Conservation (phyloP, 92 coral and sea anemone genomes). For the Ricordea florida region DNA sequence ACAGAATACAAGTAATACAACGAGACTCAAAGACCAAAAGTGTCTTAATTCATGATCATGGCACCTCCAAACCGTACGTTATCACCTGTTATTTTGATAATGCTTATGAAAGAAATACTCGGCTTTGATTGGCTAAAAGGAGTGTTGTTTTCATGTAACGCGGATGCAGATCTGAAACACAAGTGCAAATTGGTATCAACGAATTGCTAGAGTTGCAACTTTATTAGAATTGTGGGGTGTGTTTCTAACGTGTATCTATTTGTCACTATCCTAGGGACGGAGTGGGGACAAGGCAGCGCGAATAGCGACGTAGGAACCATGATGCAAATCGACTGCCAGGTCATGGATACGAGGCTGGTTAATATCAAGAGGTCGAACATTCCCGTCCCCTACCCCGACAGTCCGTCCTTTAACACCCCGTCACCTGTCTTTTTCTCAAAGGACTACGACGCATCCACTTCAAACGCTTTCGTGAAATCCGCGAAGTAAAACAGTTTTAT, state of each 20-base stretch:
- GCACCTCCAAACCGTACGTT: constrained; percentile 78
- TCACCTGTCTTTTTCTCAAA: no score
- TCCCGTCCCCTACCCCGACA: constrained; percentile 63
- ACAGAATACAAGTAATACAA: constrained; percentile 73
- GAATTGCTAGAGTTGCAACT: no score
- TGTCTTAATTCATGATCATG: constrained; percentile 81
- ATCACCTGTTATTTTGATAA: no score
- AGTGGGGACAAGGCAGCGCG: constrained; percentile 59
- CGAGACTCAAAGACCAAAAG: constrained; percentile 72
- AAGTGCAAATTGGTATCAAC: no score
- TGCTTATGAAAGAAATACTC: no score
- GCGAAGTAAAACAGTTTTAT: no score
- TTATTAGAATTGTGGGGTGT: no score
- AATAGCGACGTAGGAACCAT: constrained; percentile 73
- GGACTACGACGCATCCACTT: no score
- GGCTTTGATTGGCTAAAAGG: no score
- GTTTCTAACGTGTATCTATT: not conserved
- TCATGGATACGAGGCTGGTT: constrained; percentile 71
- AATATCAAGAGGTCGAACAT: constrained; percentile 79
- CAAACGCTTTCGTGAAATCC: no score
- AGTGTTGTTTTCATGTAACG: no score
- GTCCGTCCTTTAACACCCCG: constrained; percentile 45
- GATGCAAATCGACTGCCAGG: constrained; percentile 86
- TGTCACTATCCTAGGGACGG: constrained; percentile 6
- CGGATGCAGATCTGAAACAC: no score